Base-by-base conservation (phyloP, 1,140 invertebrate species). In the Schlechtendalia chinensis region DNA sequence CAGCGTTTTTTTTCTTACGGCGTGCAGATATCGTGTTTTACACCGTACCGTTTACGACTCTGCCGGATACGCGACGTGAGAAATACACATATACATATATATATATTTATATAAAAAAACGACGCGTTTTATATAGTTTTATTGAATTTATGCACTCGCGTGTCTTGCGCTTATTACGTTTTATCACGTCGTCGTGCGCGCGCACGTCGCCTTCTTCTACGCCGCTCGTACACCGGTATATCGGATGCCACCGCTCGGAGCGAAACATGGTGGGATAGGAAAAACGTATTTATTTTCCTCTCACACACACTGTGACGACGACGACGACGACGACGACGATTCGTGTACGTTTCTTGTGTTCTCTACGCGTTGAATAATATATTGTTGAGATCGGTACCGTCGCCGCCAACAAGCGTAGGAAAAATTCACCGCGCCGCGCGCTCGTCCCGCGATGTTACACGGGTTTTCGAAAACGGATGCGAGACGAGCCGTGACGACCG, bases 121-220 rank as follows among this genome's bases (percentile, higher is more conserved):
- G 24, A 71, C 67, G 45, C 17, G 22, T n/a, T n/a, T n/a, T n/a
- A n/a, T 27, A 50, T 12, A n/a, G 50, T 29, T 54, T 72, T 54
- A 72, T 29, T 10, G 54, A 54, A 72, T 29, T 72, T 72, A 72
- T 72, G 69, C 29, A n/a, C 69, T 72, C 69, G n/a, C n/a, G 47
- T 72, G 69, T 72, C 17, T 54, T n/a, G 47, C 27, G 50, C 47
- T 72, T 72, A 72, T 54, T 72, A 72, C 69, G 19, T 72, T 72
- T 72, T 72, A 72, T 72, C 54, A 39, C 69, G 24, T 29, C 50
- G 69, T 29, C 69, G 17, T 50, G 1, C 63, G 14, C 39, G 12
- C 63, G 10, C 8, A 5, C 10, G 17, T n/a, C 17, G 12, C 3
- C 1, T 54, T 54, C 69, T 11, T n/a, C n/a, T n/a, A n/a, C n/a